phyloP scores from a whole-genome alignment of 1,140 invertebrate species.

The Trichomalopsis sarcophagae region DNA sequence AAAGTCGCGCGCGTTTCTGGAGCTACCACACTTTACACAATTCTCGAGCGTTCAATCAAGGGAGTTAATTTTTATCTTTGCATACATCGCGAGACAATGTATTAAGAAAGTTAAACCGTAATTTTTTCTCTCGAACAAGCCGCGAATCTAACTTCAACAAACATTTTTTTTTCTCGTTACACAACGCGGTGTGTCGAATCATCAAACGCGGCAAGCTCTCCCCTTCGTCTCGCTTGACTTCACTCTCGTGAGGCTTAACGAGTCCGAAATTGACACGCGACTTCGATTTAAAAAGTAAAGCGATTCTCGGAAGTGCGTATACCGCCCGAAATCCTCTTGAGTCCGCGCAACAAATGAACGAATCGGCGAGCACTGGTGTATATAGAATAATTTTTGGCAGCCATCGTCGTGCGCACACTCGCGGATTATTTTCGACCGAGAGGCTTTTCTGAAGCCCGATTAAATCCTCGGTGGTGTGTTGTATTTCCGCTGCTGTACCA shows the following conservation, averaged over 20 bases:
- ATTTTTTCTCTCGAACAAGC: background rate
- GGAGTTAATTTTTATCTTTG: background rate
- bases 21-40: background rate
- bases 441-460: background rate
- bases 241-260: conserved; percentile 23
- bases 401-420: too few species aligned
- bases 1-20: background rate
- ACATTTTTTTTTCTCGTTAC: background rate
- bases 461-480: too few species aligned
- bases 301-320: conserved; percentile 8
- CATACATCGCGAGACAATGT: background rate
- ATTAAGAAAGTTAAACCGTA: background rate
- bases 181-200: background rate
- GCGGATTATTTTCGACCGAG: background rate
- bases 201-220: background rate
- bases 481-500: too few species aligned
- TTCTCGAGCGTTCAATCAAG: background rate
- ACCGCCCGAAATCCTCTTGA: conserved; percentile 3
- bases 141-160: background rate
- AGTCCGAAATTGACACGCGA: conserved; percentile 17
- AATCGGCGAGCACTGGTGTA: background rate
- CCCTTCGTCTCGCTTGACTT: conserved; percentile 1
- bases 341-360: background rate
- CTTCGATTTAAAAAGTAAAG: conserved; percentile 33
- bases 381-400: background rate